Conservation (phyloP, 2,888 invertebrate genomes). For the Oligia fasciuncula region DNA sequence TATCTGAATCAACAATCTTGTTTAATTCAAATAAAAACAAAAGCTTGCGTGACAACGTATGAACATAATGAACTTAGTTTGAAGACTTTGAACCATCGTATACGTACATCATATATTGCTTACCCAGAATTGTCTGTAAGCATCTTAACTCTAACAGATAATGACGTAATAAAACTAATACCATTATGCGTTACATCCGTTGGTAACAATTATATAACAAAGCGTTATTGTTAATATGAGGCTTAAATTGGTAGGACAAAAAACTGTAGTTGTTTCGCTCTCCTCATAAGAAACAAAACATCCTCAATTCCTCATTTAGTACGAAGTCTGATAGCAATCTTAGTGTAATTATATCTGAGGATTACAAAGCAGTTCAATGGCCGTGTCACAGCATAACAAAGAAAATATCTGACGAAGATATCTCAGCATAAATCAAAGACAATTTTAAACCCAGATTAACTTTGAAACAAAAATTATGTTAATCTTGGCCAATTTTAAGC, state of each 20-base stretch:
- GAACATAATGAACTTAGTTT: neutral
- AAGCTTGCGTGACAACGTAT: neutral
- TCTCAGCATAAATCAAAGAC: conserved; percentile 34
- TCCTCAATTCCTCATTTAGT: conserved; percentile 83
- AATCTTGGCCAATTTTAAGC: conserved; percentile 13
- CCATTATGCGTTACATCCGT: conserved; percentile 56
- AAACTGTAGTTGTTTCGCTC: conserved; percentile 67
- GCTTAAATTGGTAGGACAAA: conserved; percentile 76
- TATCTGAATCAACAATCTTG: neutral
- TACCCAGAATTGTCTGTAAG: conserved; percentile 1
- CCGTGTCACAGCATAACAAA: conserved; percentile 59
- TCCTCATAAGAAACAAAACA: conserved; percentile 78
- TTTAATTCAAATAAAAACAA: conserved; percentile 13
- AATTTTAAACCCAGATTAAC: conserved; percentile 26
- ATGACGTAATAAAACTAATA: conserved; percentile 47
- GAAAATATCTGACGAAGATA: conserved; percentile 39
- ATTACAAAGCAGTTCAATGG: conserved; percentile 72
- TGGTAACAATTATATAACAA: conserved; percentile 68
- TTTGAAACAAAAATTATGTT: conserved; percentile 23
- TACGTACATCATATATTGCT: conserved; percentile 1
- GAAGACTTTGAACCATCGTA: neutral
- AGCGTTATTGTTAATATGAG: conserved; percentile 72
- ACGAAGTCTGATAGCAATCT: conserved; percentile 80
- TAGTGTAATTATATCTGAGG: conserved; percentile 81
- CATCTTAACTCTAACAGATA: conserved; percentile 30